Evolutionary conservation across 2,113 vertebrate genomes (phyloP).

Genomic region (Orycteropus afer): DNA sequence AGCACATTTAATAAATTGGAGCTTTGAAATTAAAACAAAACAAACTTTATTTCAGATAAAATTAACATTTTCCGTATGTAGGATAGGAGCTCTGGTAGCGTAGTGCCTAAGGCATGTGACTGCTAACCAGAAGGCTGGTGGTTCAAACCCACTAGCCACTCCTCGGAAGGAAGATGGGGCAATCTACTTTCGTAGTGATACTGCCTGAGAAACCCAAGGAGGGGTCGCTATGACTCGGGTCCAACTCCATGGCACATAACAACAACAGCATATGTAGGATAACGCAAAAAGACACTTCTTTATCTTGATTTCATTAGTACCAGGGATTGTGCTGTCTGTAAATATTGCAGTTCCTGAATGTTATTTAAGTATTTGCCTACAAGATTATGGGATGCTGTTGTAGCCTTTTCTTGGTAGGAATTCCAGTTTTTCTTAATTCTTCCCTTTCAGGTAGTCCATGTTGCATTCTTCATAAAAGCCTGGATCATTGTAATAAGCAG

Average conservation of each 20-base stretch:
- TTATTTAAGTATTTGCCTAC: slow-evolving; percentile 80
- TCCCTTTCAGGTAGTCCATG: slow-evolving; percentile 93
- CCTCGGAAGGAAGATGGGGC: too few relatives aligned
- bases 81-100: too few relatives aligned
- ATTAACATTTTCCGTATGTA: slow-evolving; percentile 61
- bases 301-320: slow-evolving; percentile 24
- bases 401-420: slow-evolving; percentile 88
- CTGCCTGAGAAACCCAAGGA: too few relatives aligned
- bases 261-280: too few relatives aligned
- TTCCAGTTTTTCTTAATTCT: slow-evolving; percentile 92
- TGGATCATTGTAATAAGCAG: slow-evolving; percentile 93
- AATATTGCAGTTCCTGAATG: not conserved
- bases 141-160: too few relatives aligned
- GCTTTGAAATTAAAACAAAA: not conserved
- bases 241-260: too few relatives aligned
- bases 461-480: slow-evolving; percentile 95
- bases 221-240: too few relatives aligned
- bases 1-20: slow-evolving; percentile 27
- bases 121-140: too few relatives aligned
- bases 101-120: too few relatives aligned
- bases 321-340: not conserved
- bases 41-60: slow-evolving; percentile 67
- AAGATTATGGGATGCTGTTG: slow-evolving; percentile 90
- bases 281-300: slow-evolving; percentile 25
- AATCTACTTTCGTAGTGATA: too few relatives aligned